phyloP scores from a whole-genome alignment of 2,113 vertebrate genomes.

The Recurvirostra avosetta region DNA sequence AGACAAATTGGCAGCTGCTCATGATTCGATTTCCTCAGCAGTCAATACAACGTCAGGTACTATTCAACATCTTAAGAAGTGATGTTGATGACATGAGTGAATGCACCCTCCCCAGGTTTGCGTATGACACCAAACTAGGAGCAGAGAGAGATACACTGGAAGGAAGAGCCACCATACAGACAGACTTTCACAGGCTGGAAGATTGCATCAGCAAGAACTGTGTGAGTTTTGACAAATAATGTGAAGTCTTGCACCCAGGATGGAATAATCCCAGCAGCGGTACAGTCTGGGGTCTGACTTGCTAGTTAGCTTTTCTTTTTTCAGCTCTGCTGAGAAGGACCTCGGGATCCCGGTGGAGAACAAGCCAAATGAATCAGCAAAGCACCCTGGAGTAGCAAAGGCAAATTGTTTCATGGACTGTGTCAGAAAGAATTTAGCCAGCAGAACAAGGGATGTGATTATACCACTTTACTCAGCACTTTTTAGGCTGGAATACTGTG shows the following conservation, averaged over 20 bases:
- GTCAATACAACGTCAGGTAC: neutral
- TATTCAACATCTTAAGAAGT: neutral
- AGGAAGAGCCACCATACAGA: neutral
- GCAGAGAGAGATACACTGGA: neutral
- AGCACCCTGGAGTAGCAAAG: neutral
- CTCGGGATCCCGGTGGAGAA: neutral
- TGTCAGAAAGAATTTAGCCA: neutral
- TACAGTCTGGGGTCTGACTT: neutral
- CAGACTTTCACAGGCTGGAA: neutral
- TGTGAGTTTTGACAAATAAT: neutral
- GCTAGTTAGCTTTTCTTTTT: neutral
- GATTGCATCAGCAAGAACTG: neutral
- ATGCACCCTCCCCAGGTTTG: neutral
- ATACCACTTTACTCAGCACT: neutral
- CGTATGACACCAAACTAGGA: neutral
- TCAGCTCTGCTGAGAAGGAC: neutral
- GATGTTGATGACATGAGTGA: neutral
- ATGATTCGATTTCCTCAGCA: neutral
- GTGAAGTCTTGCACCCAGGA: neutral
- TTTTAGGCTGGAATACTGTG: neutral
- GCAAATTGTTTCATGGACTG: neutral
- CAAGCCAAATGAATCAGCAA: neutral
- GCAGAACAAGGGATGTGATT: neutral
- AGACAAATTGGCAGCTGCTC: neutral
- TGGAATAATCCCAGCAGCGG: neutral